These are phyloP conservation scores for Oreotrochilus melanogaster DNA, from an alignment of 2,113 vertebrate genomes.

Conservation along the genomic window DNA sequence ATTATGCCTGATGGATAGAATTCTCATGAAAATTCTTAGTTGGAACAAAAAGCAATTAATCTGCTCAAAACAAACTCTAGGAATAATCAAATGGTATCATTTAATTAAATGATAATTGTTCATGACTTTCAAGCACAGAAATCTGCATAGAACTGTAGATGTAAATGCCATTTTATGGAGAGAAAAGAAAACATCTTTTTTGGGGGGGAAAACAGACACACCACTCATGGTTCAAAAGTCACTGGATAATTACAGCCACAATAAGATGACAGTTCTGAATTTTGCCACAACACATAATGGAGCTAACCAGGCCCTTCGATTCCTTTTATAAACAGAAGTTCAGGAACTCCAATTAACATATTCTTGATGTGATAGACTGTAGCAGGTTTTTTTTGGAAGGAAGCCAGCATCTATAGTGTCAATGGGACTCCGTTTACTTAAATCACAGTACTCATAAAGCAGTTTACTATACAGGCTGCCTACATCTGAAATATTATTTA, in stretches of 20 bases:
- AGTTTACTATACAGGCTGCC: not conserved
- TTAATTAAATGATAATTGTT: not conserved
- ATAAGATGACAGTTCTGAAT: not conserved
- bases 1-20: not conserved
- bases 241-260: conserved; percentile 12
- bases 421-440: conserved; percentile 19
- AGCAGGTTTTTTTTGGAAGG: not conserved
- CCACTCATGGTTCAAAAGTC: not conserved
- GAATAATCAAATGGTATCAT: not conserved
- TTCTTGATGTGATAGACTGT: not conserved
- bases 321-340: conserved; percentile 20
- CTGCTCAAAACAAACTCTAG: not conserved
- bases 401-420: not conserved
- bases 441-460: conserved; percentile 7
- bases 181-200: not conserved
- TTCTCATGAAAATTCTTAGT: not conserved
- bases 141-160: not conserved
- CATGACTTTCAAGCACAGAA: not conserved
- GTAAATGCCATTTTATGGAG: not conserved
- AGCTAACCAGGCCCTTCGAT: not conserved
- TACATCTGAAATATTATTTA: not conserved
- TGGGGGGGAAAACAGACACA: not conserved
- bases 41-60: not conserved
- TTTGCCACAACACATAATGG: not conserved
- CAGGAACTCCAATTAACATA: conserved; percentile 27